Evolutionary conservation across 2,113 vertebrate species (phyloP).

Genomic region (Nothocercus nigrocapillus): DNA sequence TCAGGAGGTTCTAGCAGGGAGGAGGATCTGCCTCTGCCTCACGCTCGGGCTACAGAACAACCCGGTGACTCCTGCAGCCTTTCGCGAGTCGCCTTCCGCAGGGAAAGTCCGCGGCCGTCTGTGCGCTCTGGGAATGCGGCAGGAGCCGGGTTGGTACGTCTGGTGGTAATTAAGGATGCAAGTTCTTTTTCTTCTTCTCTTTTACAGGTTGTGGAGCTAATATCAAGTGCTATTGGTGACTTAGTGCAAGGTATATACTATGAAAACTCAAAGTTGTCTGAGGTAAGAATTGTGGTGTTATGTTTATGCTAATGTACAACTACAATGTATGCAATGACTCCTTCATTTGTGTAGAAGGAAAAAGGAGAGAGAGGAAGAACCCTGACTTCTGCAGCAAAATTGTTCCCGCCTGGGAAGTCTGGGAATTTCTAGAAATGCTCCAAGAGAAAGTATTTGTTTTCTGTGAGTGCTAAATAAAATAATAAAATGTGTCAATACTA

Average conservation of each 20-base stretch:
- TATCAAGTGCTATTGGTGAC: constrained; percentile 96
- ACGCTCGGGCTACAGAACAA: constrained; percentile 26
- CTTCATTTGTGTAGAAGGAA: constrained; percentile 6
- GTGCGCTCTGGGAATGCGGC: constrained; percentile 20
- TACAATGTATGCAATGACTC: background rate
- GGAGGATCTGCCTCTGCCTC: constrained; percentile 5
- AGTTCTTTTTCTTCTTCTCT: background rate
- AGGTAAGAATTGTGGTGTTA: constrained; percentile 80
- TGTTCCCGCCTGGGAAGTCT: background rate
- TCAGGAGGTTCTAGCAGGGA: background rate
- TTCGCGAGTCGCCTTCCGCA: constrained; percentile 4
- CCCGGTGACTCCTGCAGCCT: constrained; percentile 17
- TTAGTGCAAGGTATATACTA: constrained; percentile 95
- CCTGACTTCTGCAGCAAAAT: background rate
- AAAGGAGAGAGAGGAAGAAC: background rate
- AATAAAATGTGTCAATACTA: background rate
- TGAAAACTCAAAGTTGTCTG: constrained; percentile 82
- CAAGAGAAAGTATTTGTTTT: background rate
- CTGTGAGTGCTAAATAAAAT: background rate
- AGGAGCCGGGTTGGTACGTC: constrained; percentile 6
- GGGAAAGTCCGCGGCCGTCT: background rate
- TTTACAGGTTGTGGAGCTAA: constrained; percentile 92
- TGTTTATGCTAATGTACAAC: background rate
- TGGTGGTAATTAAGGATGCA: background rate
- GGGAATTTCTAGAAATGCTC: background rate